Evolutionary conservation across 2,113 vertebrate genomes (phyloP).

Genomic region (Limnothrissa miodon): DNA sequence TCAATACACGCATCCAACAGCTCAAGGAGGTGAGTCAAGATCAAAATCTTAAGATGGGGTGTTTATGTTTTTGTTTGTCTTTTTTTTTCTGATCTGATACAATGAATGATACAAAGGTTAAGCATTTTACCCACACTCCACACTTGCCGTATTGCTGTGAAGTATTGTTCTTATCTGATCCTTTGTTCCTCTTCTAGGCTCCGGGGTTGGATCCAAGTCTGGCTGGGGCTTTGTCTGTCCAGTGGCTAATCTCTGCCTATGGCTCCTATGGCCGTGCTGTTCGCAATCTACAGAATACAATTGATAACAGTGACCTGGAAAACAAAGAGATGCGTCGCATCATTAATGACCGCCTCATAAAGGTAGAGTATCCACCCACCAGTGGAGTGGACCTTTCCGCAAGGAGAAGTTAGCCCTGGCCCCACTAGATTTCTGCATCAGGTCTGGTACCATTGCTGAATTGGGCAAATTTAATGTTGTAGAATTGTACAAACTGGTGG

Average conservation of each 20-base stretch:
- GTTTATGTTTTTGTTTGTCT: too few relatives aligned
- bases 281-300: constrained; percentile 51
- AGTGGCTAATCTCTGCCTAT: constrained; percentile 78
- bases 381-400: too few relatives aligned
- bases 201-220: constrained; percentile 25
- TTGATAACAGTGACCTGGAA: constrained; percentile 64
- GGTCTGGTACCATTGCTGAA: too few relatives aligned
- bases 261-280: constrained; percentile 77
- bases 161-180: neutral
- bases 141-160: too few relatives aligned
- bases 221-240: constrained; percentile 61
- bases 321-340: constrained; percentile 71
- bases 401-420: too few relatives aligned
- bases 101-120: too few relatives aligned
- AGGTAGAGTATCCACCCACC: constrained; percentile 63
- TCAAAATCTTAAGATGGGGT: neutral
- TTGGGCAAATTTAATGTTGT: too few relatives aligned
- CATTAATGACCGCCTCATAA: constrained; percentile 90
- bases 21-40: constrained; percentile 47
- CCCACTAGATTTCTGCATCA: too few relatives aligned
- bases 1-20: constrained; percentile 25
- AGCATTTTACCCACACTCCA: too few relatives aligned
- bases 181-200: neutral
- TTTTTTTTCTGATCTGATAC: too few relatives aligned
- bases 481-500: too few relatives aligned